phyloP scores from a whole-genome alignment of 2,888 invertebrate genomes.

The Sesamia inferens region DNA sequence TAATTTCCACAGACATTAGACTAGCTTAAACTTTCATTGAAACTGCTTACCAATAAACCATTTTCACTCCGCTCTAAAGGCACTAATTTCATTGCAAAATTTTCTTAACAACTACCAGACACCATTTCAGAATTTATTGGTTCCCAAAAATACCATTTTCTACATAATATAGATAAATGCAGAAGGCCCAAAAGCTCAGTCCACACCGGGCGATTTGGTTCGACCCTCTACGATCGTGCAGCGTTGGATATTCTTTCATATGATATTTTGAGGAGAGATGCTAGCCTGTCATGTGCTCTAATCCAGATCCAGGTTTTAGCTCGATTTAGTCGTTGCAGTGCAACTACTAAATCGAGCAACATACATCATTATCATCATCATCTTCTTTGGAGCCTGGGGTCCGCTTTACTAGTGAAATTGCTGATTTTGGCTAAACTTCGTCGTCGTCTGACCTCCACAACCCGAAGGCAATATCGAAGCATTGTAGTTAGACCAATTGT shows the following conservation, averaged over 20 bases:
- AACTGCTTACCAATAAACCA: constrained; percentile 30
- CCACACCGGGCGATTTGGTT: background rate
- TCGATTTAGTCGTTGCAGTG: background rate
- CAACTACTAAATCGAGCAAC: too few species aligned
- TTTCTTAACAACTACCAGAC: constrained; percentile 50
- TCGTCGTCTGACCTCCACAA: too few species aligned
- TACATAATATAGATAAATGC: background rate
- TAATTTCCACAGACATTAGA: background rate
- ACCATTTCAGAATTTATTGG: constrained; percentile 50
- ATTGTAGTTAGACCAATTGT: too few species aligned
- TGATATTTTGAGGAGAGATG: background rate
- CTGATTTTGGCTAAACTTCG: too few species aligned
- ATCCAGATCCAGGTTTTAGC: background rate
- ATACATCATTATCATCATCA: background rate
- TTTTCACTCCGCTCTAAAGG: constrained; percentile 24
- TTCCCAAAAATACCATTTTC: constrained; percentile 37
- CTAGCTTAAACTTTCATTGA: constrained; percentile 1
- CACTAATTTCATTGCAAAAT: constrained; percentile 36
- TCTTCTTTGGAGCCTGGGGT: too few species aligned
- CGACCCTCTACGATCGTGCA: background rate
- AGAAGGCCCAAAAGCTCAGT: constrained; percentile 4
- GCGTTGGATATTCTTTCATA: background rate
- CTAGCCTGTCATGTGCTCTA: background rate
- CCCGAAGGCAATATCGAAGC: too few species aligned
- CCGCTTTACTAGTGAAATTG: too few species aligned